Evolutionary conservation across 2,113 vertebrate species (phyloP).

Genomic region (Ptilorrhoa leucosticta): DNA sequence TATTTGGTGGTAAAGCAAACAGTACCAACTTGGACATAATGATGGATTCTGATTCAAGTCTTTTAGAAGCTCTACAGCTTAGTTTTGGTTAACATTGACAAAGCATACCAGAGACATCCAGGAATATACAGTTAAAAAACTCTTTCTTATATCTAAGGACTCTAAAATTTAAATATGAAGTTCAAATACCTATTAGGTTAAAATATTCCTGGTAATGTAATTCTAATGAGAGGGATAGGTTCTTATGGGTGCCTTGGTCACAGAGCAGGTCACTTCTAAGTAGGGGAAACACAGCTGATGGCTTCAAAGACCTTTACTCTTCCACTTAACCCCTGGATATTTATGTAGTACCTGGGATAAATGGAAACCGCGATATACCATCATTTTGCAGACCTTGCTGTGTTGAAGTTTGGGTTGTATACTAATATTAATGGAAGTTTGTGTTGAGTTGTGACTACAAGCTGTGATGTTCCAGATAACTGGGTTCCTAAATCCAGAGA

Average conservation of each 20-base stretch:
- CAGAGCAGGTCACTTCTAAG: background rate
- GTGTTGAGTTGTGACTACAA: background rate
- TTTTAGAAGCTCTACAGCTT: background rate
- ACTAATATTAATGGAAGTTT: background rate
- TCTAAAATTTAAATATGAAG: background rate
- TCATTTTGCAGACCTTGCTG: background rate
- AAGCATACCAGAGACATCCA: background rate
- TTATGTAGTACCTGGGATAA: background rate
- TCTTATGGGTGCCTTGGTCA: background rate
- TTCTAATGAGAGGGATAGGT: background rate
- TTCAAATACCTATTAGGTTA: background rate
- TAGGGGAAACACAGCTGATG: background rate
- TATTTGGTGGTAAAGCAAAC: background rate
- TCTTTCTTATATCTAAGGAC: background rate
- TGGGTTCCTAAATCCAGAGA: background rate
- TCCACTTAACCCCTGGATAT: background rate
- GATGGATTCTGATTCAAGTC: background rate
- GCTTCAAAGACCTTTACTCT: background rate
- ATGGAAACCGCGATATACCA: background rate
- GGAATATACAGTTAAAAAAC: background rate
- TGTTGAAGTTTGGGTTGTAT: background rate
- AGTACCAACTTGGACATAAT: background rate
- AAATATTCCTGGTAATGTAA: background rate
- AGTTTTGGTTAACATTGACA: background rate
- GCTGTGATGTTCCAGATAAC: background rate